Conservation (phyloP, 2,888 invertebrate species). For the Sinotaia quadrata region DNA sequence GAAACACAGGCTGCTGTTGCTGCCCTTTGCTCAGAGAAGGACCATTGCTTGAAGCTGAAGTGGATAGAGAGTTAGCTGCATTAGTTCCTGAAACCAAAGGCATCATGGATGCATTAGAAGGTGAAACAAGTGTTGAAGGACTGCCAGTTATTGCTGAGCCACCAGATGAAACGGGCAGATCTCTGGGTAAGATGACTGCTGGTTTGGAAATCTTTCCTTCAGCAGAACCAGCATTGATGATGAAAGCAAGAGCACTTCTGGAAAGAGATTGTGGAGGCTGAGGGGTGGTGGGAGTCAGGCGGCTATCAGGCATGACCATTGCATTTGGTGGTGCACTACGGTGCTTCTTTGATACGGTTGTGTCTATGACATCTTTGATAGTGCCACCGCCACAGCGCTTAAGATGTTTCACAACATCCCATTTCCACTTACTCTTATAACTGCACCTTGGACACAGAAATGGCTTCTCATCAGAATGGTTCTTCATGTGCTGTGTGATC, state of each 20-base stretch:
- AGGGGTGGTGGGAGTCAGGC: slow-evolving; percentile 43
- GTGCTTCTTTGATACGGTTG: slow-evolving; percentile 50
- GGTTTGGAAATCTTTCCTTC: slow-evolving; percentile 8
- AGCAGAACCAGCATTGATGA: slow-evolving; percentile 1
- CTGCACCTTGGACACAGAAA: slow-evolving; percentile 70
- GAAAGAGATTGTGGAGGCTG: slow-evolving; percentile 30
- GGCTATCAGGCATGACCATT: slow-evolving; percentile 58
- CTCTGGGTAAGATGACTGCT: slow-evolving; percentile 11
- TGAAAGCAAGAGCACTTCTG: not conserved
- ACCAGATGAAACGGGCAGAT: not conserved
- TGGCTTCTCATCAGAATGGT: slow-evolving; percentile 71
- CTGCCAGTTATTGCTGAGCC: not conserved
- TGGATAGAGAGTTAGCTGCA: not conserved
- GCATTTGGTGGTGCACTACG: slow-evolving; percentile 63
- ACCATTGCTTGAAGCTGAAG: slow-evolving; percentile 3
- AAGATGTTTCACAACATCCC: slow-evolving; percentile 72
- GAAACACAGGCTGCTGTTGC: slow-evolving; percentile 46
- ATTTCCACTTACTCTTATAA: slow-evolving; percentile 72
- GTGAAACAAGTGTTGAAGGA: not conserved
- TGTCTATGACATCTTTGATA: slow-evolving; percentile 70
- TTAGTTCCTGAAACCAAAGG: not conserved
- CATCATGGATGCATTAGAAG: not conserved
- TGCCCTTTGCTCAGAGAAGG: slow-evolving; percentile 4
- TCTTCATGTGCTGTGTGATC: slow-evolving; percentile 72
- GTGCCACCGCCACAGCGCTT: slow-evolving; percentile 75